Conservation (phyloP, 1,140 invertebrate genomes). For the Aleiodes sp. region DNA sequence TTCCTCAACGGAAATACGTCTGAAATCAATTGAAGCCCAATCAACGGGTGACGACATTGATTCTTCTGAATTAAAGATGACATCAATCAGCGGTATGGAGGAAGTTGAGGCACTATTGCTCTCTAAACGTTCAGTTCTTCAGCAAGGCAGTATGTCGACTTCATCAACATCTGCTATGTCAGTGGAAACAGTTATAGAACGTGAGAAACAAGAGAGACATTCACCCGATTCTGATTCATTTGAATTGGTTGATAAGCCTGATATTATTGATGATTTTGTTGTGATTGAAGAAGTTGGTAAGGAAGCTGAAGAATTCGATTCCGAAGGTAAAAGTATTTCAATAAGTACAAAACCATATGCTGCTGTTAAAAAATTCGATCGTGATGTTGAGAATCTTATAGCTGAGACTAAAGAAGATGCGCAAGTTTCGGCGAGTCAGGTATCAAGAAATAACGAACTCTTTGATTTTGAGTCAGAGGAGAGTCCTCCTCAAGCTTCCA, state of each 20-base stretch:
- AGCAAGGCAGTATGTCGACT: constrained; percentile 61
- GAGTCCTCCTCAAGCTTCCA: constrained; percentile 71
- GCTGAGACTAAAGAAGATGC: constrained; percentile 45
- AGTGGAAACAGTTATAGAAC: constrained; percentile 64
- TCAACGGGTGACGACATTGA: constrained; percentile 30
- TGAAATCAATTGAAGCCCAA: constrained; percentile 29
- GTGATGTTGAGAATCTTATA: constrained; percentile 78
- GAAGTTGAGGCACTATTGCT: constrained; percentile 19
- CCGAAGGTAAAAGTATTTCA: constrained; percentile 80
- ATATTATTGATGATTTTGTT: constrained; percentile 86
- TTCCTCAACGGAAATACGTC: constrained; percentile 19
- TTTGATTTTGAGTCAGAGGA: constrained; percentile 81
- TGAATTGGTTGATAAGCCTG: constrained; percentile 86
- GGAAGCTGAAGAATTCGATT: constrained; percentile 81
- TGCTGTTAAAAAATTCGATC: constrained; percentile 72
- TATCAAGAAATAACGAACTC: constrained; percentile 65
- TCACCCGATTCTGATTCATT: constrained; percentile 90
- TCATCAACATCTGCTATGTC: constrained; percentile 62
- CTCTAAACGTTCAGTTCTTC: constrained; percentile 34
- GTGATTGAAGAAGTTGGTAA: constrained; percentile 87
- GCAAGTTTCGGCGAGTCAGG: constrained; percentile 42
- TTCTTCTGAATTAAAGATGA: constrained; percentile 38
- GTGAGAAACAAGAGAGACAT: constrained; percentile 68
- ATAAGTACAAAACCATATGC: constrained; percentile 63
- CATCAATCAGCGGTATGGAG: background rate